Base-by-base conservation (phyloP, 2,888 invertebrate species). In the Sminthurinus aureus region DNA sequence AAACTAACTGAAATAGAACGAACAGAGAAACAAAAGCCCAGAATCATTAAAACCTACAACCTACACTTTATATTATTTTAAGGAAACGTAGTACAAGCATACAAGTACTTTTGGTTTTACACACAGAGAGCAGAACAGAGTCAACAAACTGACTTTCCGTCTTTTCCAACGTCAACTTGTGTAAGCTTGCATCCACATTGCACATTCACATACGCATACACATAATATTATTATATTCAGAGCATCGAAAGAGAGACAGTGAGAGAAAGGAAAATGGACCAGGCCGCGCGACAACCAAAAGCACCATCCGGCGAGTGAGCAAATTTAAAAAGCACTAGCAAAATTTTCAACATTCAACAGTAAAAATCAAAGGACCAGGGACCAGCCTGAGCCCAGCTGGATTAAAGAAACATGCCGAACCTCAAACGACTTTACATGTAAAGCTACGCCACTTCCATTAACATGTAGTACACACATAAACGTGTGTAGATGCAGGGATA, bases 1-100 rank as follows among this genome's bases (percentile, higher is more conserved):
- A 76, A 76, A 76, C 76, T 52, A 76, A 76, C 51, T 76, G 76
- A 58, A 76, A 76, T 76, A 76, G 76, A 76, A 76, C 76, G 76
- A 52, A 69, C 4, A 58, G 69, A 76, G 76, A 76, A 76, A 76
- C 76, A 76, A 76, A 76, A 51, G 76, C 76, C 58, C 51, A 18
- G 20, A 76, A 76, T 20, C 51, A 76, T 76, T 76, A 76, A 76
- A 76, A 18, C n/a, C 20, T 71, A 24, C n/a, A 76, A 18, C n/a
- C 20, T 71, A 24, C n/a, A 13, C 38, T 4, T 38, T 38, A 38
- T 15, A 71, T 71, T 18, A 20, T 71, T 71, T 3, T 26, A 71
- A 13, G 58, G 18, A 58, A 58, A 58, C 15, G 4, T 18, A 52
- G 52, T n/a, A n/a, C n/a, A n/a, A n/a, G n/a, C n/a, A n/a, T n/a